Conservation (phyloP, 2,113 vertebrate species). For the Apodemus speciosus region DNA sequence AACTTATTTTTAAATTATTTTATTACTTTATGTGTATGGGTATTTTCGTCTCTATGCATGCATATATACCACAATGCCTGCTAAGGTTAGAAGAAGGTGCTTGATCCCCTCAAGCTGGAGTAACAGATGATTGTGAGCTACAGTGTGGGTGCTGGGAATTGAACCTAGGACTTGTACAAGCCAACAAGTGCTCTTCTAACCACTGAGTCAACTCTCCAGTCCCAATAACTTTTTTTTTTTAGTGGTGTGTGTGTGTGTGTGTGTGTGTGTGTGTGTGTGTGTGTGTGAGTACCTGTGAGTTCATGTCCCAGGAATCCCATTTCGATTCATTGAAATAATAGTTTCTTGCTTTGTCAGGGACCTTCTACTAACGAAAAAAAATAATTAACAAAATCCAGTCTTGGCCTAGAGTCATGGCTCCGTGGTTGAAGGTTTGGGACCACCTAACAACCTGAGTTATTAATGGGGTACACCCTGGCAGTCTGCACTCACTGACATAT, state of each 20-base stretch:
- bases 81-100: background rate
- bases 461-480: background rate
- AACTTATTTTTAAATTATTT: background rate
- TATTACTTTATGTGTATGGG: background rate
- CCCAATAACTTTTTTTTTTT: background rate
- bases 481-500: background rate
- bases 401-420: background rate
- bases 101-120: background rate
- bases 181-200: background rate
- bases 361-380: background rate
- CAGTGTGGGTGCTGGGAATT: background rate
- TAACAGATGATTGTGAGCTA: background rate
- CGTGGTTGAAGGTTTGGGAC: background rate
- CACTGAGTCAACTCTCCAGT: background rate
- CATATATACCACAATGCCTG: background rate
- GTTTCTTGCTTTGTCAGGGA: background rate
- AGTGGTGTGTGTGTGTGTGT: background rate
- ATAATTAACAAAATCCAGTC: background rate
- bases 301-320: background rate
- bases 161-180: background rate
- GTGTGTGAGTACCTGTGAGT: background rate
- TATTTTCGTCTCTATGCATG: background rate
- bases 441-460: background rate
- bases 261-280: background rate
- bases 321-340: conserved; percentile 18